A percentile compares a stretch with the other conserved stretches of the same genome.
These are phyloP conservation scores for Tor tambroides DNA, from an alignment of 2,113 vertebrate genomes.

Conservation along the genomic window DNA sequence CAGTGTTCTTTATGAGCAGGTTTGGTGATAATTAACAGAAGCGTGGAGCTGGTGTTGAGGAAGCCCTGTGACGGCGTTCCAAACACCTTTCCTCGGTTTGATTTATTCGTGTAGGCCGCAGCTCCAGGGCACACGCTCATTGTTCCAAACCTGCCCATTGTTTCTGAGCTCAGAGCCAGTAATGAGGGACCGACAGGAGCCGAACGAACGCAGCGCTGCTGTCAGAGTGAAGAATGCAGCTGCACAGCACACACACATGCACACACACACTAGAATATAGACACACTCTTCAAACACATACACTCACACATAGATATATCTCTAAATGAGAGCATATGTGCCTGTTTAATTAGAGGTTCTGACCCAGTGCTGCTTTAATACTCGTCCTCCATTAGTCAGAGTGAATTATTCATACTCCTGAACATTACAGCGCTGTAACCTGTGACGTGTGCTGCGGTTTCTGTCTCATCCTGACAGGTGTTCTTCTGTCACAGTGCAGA, in stretches of 20 bases:
- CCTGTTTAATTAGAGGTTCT: neutral
- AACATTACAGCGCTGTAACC: neutral
- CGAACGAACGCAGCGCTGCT: conserved; percentile 50
- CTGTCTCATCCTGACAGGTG: neutral
- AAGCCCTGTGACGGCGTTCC: neutral
- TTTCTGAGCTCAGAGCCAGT: conserved; percentile 59
- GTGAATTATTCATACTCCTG: conserved; percentile 4
- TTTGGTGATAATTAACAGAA: conserved; percentile 52
- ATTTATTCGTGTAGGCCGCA: conserved; percentile 64
- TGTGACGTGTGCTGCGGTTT: neutral
- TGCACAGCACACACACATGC: conserved; percentile 20
- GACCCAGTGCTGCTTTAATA: neutral
- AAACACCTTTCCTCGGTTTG: conserved; percentile 22
- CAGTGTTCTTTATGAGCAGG: conserved; percentile 15
- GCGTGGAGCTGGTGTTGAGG: conserved; percentile 52
- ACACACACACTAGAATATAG: conserved; percentile 45
- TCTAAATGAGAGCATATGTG: neutral
- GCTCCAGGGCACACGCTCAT: conserved; percentile 61
- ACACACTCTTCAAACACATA: conserved; percentile 26
- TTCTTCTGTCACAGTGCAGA: too few relatives aligned
- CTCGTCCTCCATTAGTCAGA: neutral
- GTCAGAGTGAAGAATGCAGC: conserved; percentile 64
- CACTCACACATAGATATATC: conserved; percentile 23
- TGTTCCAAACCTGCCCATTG: conserved; percentile 65
- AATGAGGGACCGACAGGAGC: conserved; percentile 63